Conservation (phyloP, 2,888 invertebrate genomes). For the Polietes domitor region DNA sequence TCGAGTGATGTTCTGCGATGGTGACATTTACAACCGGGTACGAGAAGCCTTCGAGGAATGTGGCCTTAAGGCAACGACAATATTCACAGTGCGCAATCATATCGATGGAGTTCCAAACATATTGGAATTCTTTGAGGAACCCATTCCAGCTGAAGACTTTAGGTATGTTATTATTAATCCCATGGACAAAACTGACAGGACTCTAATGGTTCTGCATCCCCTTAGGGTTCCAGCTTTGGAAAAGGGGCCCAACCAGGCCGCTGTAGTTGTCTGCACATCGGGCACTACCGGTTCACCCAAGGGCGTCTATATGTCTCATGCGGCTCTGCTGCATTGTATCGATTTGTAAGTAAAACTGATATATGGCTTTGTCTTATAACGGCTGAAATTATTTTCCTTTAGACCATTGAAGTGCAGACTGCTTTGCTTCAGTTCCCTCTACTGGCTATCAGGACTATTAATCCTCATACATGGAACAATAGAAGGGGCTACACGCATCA, state of each 20-base stretch:
- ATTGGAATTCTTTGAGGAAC: conserved; percentile 40
- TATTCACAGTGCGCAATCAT: conserved; percentile 69
- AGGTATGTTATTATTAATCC: too few relatives aligned
- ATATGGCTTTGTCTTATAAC: too few relatives aligned
- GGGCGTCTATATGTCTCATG: conserved; percentile 67
- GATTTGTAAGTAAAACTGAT: conserved; percentile 59
- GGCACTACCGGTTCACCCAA: conserved; percentile 69
- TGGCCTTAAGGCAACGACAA: conserved; percentile 49
- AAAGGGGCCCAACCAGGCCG: conserved; percentile 63
- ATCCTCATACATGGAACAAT: conserved; percentile 63
- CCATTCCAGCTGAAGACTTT: conserved; percentile 9
- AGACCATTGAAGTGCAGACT: conserved; percentile 37
- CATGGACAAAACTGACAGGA: not conserved
- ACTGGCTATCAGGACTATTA: conserved; percentile 70
- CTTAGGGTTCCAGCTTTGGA: conserved; percentile 46
- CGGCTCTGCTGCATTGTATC: conserved; percentile 45
- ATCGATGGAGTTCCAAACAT: conserved; percentile 57
- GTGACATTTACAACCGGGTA: conserved; percentile 61
- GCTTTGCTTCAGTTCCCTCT: conserved; percentile 70
- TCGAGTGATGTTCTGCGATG: conserved; percentile 72
- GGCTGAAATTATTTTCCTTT: not conserved
- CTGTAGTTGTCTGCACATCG: conserved; percentile 68
- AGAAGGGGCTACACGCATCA: conserved; percentile 64
- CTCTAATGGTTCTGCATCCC: not conserved
- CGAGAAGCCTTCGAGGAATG: conserved; percentile 65